Evolutionary conservation across 2,888 invertebrate genomes (phyloP), one percentile per base, ranked within the genome.

Genomic region (Dryocosmus kuriphilus): DNA sequence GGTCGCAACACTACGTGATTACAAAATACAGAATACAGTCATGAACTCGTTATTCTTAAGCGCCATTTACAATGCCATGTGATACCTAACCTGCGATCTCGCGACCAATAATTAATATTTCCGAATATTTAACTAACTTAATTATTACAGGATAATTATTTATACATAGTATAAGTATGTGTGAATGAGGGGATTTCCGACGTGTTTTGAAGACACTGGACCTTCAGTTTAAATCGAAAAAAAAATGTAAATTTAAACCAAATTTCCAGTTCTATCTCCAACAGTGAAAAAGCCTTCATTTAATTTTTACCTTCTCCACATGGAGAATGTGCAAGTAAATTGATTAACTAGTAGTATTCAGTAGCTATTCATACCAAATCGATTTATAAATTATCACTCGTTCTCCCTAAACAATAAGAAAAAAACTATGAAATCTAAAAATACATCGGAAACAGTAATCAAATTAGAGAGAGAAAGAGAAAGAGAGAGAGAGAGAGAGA

Each of bases 141-240:
- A 77, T 80, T 78, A 77, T 78, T 71, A 71, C 22, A 55, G 71
- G 32, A 71, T 71, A 83, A 80, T 78, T 84, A 83, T 82, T 85
- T 84, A 82, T 83, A 83, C 82, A 83, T 79, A 80, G 83, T 85
- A 81, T 83, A 85, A 83, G 81, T 79, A 79, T 81, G 76, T 79
- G 76, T 79, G 62, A 78, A 78, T 76, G 71, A 71, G 27, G 51
- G 51, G 55, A 71, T 71, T 71, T 55, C 51, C 22, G 32, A 9
- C 30, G 27, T 71, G 22, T 51, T 71, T 7, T 7, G n/a, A 71
- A 51, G 51, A 71, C 5, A 71, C 71, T 30, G n/a, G 24, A n/a
- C 9, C 1, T 51, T 71, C 14, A 51, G 22, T 71, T 71, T 9
- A 71, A 71, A 71, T 11, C 22, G 11, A 51, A 30, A 55, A n/a